These are phyloP conservation scores for Propithecus coquereli DNA, from an alignment of 2,113 vertebrate species.

Conservation along the genomic window DNA sequence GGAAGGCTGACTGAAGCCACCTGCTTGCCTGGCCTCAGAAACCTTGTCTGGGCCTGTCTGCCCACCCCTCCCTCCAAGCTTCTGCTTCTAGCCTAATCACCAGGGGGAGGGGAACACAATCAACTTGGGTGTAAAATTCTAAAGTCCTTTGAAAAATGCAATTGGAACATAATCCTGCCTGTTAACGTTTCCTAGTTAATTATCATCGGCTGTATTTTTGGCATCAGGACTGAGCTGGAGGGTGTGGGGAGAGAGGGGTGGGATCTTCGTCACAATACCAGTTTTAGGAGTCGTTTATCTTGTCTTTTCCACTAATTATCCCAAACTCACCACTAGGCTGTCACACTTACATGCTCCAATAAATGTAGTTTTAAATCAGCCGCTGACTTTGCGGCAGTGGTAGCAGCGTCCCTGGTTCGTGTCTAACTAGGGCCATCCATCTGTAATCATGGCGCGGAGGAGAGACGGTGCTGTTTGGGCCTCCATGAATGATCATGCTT, in stretches of 20 bases:
- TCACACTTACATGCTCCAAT: constrained; percentile 92
- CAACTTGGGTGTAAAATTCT: constrained; percentile 91
- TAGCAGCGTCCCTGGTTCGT: constrained; percentile 82
- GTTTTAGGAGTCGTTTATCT: constrained; percentile 97
- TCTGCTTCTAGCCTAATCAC: constrained; percentile 90
- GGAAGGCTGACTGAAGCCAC: constrained; percentile 82
- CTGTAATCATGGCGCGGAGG: constrained; percentile 86
- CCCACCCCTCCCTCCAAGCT: background rate
- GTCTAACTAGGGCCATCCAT: constrained; percentile 88
- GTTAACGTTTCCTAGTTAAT: constrained; percentile 89
- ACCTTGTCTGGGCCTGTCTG: constrained; percentile 39
- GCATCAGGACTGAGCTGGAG: constrained; percentile 86
- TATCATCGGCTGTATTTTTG: constrained; percentile 95
- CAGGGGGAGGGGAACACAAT: constrained; percentile 84
- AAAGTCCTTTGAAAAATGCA: constrained; percentile 85
- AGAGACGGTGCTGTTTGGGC: constrained; percentile 81
- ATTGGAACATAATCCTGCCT: constrained; percentile 84
- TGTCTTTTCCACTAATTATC: constrained; percentile 95
- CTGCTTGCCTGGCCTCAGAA: constrained; percentile 79
- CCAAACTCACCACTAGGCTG: constrained; percentile 88
- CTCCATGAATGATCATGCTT: constrained; percentile 88
- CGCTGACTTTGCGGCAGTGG: constrained; percentile 81
- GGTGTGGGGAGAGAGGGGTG: constrained; percentile 79
- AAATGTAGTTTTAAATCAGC: constrained; percentile 90
- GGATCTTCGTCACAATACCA: constrained; percentile 90